Percentiles rank a stretch among this genome's conserved stretches.
Conservation (phyloP, 2,113 vertebrate genomes). For the Pseudonaja textilis region DNA sequence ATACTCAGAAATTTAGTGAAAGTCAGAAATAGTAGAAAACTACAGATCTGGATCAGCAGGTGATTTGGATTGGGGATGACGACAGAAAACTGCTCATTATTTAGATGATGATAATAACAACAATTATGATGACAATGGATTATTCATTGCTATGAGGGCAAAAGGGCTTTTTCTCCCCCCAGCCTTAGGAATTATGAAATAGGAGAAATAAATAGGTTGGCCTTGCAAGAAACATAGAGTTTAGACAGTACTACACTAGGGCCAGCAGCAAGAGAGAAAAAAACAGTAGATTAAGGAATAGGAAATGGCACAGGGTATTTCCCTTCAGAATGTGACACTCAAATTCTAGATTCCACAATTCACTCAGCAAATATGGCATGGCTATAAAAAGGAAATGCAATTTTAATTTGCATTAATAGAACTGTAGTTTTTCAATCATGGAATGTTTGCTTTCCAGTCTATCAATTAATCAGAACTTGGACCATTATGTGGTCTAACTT, state of each 20-base stretch:
- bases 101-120: neutral
- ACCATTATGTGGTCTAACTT: no score
- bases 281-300: neutral
- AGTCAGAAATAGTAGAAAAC: neutral
- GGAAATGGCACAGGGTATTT: neutral
- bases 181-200: neutral
- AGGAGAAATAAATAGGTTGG: neutral
- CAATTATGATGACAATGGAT: neutral
- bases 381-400: neutral
- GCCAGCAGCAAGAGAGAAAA: neutral
- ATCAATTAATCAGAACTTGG: neutral
- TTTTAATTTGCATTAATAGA: neutral
- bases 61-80: neutral
- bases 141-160: neutral
- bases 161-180: neutral
- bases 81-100: neutral
- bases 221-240: neutral
- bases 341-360: neutral
- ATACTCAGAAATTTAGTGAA: neutral
- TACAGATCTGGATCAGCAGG: neutral
- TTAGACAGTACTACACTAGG: neutral
- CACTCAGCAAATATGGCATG: neutral
- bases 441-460: neutral
- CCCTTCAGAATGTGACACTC: neutral
- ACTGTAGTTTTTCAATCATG: neutral